Evolutionary conservation across 2,888 invertebrate genomes (phyloP), one percentile per base, ranked within the genome.

Genomic region (Caenorhabditis panamensis): DNA sequence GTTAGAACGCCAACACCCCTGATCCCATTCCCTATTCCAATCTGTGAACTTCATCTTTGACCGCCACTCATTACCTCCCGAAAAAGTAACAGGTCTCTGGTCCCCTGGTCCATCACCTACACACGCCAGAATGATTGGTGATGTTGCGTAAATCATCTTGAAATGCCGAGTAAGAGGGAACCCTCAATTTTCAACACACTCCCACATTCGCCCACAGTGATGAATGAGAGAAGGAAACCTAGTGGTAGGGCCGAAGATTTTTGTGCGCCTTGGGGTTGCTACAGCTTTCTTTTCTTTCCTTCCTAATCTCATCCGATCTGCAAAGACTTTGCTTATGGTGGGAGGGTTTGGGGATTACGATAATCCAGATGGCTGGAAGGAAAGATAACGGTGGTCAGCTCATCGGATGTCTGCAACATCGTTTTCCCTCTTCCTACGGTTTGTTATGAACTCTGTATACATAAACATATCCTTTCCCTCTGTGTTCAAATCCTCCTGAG

Each of bases 91-190:
- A 47, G 47, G 47, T 47, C 3, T 47, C 9, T 47, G 20, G 47
- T n/a, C 20, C 20, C 13, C 47, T 18, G 4, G 4, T 3, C 47
- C 47, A 18, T 18, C 18, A 4, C 47, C 47, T 0, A 31, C 51
- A 61, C 66, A 75, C 75, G 75, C 75, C 18, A 37, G 31, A 75
- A 75, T 75, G 75, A 75, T 75, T 75, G 75, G 75, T 75, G 59
- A 61, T 75, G 75, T 75, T 75, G 66, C 75, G 66, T 75, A 66
- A 61, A 75, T 75, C 75, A 75, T 66, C 56, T 47, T 47, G 47
- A 47, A 47, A 47, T 28, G 31, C 20, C 9, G 26, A 28, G 62
- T 31, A 72, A 59, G 26, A 31, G 24, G 63, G 22, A 59, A 62
- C 64, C 59, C 54, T n/a, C 51, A 61, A 75, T 75, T 66, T 67